Base-by-base conservation (phyloP, 2,888 invertebrate genomes). In the Plagodis pulveraria region DNA sequence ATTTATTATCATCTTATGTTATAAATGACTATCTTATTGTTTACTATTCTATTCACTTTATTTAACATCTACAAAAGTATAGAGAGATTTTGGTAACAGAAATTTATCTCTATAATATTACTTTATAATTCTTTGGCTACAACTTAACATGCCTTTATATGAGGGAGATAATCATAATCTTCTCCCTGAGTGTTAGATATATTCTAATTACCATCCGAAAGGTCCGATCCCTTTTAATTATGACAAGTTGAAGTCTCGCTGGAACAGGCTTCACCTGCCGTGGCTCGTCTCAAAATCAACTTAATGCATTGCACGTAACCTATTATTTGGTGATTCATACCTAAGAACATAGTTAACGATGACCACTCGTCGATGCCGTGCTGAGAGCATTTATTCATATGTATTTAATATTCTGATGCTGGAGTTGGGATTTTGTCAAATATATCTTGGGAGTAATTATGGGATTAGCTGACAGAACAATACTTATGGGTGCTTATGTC, bases 211-310 rank as follows among this genome's bases (percentile, higher is more conserved):
- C 67, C 58, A 67, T 66, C 71, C 69, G 72, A 73, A 76, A 72
- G 72, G 54, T 58, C 68, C 66, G 63, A 77, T 76, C 70, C 73
- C 73, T 77, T 78, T 79, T 80, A 80, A 81, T 80, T 77, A 78
- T 82, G 83, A 81, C 81, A 80, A 77, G 59, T 78, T 78, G 74
- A 81, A 74, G 70, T 69, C 69, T 75, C 74, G 72, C 70, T 71
- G 71, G 62, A 67, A 69, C 71, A 67, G 68, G 71, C 70, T 70
- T 67, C 73, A 76, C 72, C 70, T 72, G 77, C 73, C 71, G 66
- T 67, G 2, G 22, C 22, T 22, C 71, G 71, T 66, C 67, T 65
- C 69, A 62, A 50, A 63, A 70, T 68, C 70, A 70, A 62, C 57
- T 67, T 67, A 64, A 65, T 50, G 59, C 67, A 51, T 55, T 56